These are phyloP conservation scores for Pelmatolapia mariae DNA, from an alignment of 2,113 vertebrate genomes.

Conservation along the genomic window DNA sequence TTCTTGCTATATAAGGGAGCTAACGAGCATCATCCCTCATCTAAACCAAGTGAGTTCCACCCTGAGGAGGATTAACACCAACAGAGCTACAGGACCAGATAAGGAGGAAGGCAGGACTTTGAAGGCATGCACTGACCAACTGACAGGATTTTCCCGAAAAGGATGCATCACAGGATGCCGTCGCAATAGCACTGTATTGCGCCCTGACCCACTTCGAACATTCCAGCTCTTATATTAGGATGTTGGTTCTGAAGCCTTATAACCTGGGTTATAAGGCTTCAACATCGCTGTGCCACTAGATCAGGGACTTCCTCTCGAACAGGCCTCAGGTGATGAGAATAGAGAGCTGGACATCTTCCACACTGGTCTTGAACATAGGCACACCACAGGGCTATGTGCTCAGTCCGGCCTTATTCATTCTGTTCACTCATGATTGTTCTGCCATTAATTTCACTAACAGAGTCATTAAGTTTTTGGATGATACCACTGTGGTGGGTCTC, in stretches of 20 bases:
- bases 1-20: background rate
- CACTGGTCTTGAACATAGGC: background rate
- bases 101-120: background rate
- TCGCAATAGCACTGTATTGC: background rate
- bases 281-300: background rate
- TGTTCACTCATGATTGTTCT: background rate
- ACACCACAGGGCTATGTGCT: background rate
- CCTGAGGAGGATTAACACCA: background rate
- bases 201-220: background rate
- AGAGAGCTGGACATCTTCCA: background rate
- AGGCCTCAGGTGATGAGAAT: background rate
- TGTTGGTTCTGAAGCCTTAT: background rate
- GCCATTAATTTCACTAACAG: background rate
- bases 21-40: background rate
- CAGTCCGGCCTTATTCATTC: background rate
- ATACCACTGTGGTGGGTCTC: background rate
- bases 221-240: background rate
- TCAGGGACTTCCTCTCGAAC: background rate
- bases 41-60: background rate
- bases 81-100: background rate
- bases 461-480: background rate
- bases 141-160: background rate
- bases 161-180: background rate
- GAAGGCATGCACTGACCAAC: background rate
- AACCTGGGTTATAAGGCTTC: accelerated